phyloP scores from a whole-genome alignment of 2,888 invertebrate genomes.

The Schrankia costaestrigalis region DNA sequence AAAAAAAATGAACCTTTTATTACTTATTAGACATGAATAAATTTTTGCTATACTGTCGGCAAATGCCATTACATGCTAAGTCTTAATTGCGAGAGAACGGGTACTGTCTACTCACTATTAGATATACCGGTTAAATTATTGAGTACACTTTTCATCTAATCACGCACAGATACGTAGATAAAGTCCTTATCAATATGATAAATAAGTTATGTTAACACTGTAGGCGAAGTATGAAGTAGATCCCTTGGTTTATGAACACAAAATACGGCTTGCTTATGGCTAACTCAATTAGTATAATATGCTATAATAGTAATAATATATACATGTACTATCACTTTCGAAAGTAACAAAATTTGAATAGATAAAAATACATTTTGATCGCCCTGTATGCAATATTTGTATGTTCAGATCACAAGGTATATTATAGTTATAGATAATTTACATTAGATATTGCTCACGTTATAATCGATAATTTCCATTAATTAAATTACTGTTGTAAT shows the following conservation, averaged over 20 bases:
- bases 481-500: slow-evolving; percentile 29
- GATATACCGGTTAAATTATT: slow-evolving; percentile 27
- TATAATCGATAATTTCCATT: slow-evolving; percentile 32
- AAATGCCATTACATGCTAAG: slow-evolving; percentile 29
- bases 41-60: slow-evolving; percentile 34
- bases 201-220: slow-evolving; percentile 42
- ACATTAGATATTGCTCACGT: slow-evolving; percentile 54
- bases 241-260: slow-evolving; percentile 59
- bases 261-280: slow-evolving; percentile 57
- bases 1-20: slow-evolving; percentile 35
- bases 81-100: slow-evolving; percentile 26
- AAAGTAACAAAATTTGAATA: slow-evolving; percentile 39
- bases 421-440: slow-evolving; percentile 32
- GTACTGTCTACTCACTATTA: slow-evolving; percentile 28
- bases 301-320: too few relatives aligned
- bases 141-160: slow-evolving; percentile 27
- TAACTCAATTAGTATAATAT: slow-evolving; percentile 46
- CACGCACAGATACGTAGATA: slow-evolving; percentile 28
- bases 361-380: slow-evolving; percentile 53
- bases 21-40: slow-evolving; percentile 29
- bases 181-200: slow-evolving; percentile 37
- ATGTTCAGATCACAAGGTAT: slow-evolving; percentile 54
- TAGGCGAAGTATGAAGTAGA: slow-evolving; percentile 40
- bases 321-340: slow-evolving; percentile 43
- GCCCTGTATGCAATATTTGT: slow-evolving; percentile 54